phyloP scores from a whole-genome alignment of 2,797 vertebrate species.

The Spondyliosoma cantharus region DNA sequence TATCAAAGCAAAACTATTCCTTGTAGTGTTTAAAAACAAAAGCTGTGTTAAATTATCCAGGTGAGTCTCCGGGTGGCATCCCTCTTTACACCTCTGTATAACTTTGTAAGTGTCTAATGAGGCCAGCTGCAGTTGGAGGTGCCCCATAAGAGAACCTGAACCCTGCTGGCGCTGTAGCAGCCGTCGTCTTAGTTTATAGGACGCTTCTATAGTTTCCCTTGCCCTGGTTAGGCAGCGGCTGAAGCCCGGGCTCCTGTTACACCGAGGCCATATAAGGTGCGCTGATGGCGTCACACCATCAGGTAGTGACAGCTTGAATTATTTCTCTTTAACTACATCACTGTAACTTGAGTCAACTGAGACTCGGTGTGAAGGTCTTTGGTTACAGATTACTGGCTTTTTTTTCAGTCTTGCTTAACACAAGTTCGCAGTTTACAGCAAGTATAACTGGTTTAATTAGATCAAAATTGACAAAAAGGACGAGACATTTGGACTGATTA shows the following conservation, averaged over 20 bases:
- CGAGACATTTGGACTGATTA: not conserved
- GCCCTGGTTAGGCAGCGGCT: slow-evolving; percentile 49
- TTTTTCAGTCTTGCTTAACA: slow-evolving; percentile 42
- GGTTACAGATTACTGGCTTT: slow-evolving; percentile 40
- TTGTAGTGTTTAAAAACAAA: not conserved
- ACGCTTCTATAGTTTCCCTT: slow-evolving; percentile 68
- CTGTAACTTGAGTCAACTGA: slow-evolving; percentile 32
- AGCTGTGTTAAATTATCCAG: not conserved
- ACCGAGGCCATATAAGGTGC: slow-evolving; percentile 13
- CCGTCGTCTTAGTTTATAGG: slow-evolving; percentile 64
- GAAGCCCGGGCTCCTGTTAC: slow-evolving; percentile 55
- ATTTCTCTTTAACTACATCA: slow-evolving; percentile 58
- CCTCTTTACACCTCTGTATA: slow-evolving; percentile 10
- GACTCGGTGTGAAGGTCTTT: slow-evolving; percentile 17
- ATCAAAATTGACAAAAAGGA: not conserved
- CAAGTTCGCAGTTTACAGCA: slow-evolving; percentile 1
- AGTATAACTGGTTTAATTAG: not conserved
- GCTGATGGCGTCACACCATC: slow-evolving; percentile 27
- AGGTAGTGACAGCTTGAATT: slow-evolving; percentile 45
- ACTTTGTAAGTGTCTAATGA: slow-evolving; percentile 32
- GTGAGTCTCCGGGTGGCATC: slow-evolving; percentile 8
- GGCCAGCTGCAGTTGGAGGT: slow-evolving; percentile 52
- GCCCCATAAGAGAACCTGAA: slow-evolving; percentile 59
- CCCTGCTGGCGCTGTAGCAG: slow-evolving; percentile 22
- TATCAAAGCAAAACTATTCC: not conserved